Evolutionary conservation across 2,888 invertebrate species (phyloP).

Genomic region (Conus canariensis): DNA sequence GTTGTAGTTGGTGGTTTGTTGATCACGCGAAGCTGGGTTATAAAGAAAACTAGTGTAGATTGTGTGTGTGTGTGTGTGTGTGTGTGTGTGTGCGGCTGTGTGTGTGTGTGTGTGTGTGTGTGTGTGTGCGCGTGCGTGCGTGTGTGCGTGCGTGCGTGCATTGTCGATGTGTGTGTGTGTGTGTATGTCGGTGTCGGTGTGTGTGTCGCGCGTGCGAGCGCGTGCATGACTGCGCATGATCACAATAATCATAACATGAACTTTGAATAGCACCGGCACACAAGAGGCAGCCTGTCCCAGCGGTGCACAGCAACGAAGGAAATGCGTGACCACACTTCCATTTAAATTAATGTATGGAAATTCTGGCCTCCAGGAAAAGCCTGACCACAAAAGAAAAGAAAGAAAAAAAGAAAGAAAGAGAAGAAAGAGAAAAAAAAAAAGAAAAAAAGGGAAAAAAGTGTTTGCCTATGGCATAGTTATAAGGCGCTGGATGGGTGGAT

Average conservation of each 20-base stretch:
- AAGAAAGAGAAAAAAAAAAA: too few relatives aligned
- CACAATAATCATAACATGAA: background rate
- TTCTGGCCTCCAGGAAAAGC: background rate
- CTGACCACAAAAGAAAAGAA: too few relatives aligned
- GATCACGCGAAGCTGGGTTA: too few relatives aligned
- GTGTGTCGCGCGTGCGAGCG: background rate
- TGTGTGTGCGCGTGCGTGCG: background rate
- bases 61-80: background rate
- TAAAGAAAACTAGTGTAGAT: too few relatives aligned
- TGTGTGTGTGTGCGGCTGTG: background rate
- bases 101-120: too few relatives aligned
- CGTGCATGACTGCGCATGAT: background rate
- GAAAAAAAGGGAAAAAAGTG: too few relatives aligned
- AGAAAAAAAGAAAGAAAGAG: too few relatives aligned
- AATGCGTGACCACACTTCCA: conserved; percentile 12
- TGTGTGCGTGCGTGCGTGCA: background rate
- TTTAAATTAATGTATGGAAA: background rate
- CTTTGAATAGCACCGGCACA: background rate
- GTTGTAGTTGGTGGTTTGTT: too few relatives aligned
- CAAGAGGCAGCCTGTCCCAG: background rate
- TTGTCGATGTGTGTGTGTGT: too few relatives aligned
- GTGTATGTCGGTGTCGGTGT: too few relatives aligned
- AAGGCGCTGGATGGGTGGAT: background rate
- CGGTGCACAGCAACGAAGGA: background rate
- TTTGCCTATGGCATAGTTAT: background rate